Conservation (phyloP, 1,140 invertebrate species). For the Dryas iulia region DNA sequence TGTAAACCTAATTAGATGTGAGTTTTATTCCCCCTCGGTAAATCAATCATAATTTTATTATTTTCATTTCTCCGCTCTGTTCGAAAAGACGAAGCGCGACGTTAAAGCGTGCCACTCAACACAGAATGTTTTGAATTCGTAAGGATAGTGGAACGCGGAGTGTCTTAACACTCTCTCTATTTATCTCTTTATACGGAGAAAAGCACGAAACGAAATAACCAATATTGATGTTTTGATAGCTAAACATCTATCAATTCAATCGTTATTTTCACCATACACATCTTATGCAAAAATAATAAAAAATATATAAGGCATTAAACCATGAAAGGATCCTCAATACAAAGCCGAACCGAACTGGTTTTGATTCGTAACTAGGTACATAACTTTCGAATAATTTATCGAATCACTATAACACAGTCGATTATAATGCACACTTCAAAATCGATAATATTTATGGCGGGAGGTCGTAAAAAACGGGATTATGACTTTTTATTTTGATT, state of each 20-base stretch:
- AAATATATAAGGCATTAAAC: background rate
- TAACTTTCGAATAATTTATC: conserved; percentile 28
- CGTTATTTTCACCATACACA: background rate
- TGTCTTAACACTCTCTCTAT: no score
- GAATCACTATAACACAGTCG: conserved; percentile 15
- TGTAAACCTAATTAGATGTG: no score
- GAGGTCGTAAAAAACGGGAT: background rate
- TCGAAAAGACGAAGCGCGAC: no score
- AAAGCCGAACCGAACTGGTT: conserved; percentile 25
- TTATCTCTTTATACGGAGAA: no score
- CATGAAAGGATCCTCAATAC: conserved; percentile 22
- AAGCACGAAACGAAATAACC: no score
- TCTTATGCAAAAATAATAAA: background rate
- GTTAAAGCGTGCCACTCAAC: no score
- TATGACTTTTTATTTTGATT: background rate
- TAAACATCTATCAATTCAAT: background rate
- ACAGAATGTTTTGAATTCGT: no score
- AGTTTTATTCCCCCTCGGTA: no score
- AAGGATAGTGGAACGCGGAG: no score
- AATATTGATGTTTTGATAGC: no score
- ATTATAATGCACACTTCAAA: conserved; percentile 11
- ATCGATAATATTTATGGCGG: background rate
- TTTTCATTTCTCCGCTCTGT: no score
- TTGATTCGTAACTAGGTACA: conserved; percentile 21
- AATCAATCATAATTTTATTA: no score